These are phyloP conservation scores for Antechinus stuartii DNA, from an alignment of 2,113 vertebrate genomes.

Conservation along the genomic window DNA sequence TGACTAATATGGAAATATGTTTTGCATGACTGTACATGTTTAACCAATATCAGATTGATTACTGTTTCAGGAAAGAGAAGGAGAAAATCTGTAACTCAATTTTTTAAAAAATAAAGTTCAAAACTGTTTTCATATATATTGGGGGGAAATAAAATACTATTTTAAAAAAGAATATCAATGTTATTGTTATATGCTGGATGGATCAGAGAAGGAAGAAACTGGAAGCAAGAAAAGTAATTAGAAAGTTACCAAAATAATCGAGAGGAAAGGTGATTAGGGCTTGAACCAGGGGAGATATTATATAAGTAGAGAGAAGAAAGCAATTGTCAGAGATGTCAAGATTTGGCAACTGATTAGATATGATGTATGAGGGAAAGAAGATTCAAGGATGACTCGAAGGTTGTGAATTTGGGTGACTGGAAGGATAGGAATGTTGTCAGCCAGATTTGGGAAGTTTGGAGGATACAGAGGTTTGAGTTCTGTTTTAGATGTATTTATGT, in stretches of 20 bases:
- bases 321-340: background rate
- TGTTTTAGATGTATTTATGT: background rate
- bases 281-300: background rate
- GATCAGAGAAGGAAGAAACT: background rate
- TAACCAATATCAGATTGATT: background rate
- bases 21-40: background rate
- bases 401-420: background rate
- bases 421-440: background rate
- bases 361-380: background rate
- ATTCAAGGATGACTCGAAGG: background rate
- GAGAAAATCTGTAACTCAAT: background rate
- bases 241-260: background rate
- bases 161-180: background rate
- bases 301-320: background rate
- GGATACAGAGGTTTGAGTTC: background rate
- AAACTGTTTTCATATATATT: background rate
- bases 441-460: background rate
- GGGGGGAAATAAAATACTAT: background rate
- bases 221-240: background rate
- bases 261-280: background rate
- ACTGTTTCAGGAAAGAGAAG: background rate
- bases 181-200: background rate
- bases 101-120: background rate
- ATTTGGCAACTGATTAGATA: background rate
- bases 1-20: background rate